Conservation (phyloP, 2,113 vertebrate genomes). For the Boulengeromyrus knoepffleri region DNA sequence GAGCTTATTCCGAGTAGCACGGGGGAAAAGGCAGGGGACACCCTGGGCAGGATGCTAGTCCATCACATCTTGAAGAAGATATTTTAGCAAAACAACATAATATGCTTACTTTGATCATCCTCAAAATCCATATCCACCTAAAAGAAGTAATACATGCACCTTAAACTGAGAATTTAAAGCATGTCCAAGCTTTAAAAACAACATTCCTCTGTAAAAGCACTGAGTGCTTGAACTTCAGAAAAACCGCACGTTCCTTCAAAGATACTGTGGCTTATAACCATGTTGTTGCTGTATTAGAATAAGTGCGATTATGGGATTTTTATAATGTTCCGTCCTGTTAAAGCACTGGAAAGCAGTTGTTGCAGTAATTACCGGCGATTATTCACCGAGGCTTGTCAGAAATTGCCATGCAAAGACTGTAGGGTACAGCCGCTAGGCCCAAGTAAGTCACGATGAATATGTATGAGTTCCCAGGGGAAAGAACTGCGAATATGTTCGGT, state of each 20-base stretch:
- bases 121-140: not conserved
- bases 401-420: constrained; percentile 11
- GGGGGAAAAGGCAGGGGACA: not conserved
- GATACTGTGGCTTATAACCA: not conserved
- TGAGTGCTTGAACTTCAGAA: not conserved
- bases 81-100: not conserved
- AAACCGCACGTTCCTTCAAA: not conserved
- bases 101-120: not conserved
- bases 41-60: not conserved
- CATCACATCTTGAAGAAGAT: not conserved
- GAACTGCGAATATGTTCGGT: constrained; percentile 3
- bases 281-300: not conserved
- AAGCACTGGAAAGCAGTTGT: not conserved
- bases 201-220: not conserved
- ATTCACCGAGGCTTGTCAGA: constrained; percentile 11
- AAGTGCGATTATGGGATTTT: constrained; percentile 9
- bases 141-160: not conserved
- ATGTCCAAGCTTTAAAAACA: not conserved
- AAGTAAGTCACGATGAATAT: constrained; percentile 22
- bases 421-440: constrained; percentile 8
- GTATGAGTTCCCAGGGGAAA: constrained; percentile 18
- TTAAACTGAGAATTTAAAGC: not conserved
- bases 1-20: not conserved
- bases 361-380: constrained; percentile 17
- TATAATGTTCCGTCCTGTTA: constrained; percentile 10